Evolutionary conservation across 1,140 invertebrate genomes (phyloP), one percentile per base, ranked within the genome.

Genomic region (Halictus rubicundus): DNA sequence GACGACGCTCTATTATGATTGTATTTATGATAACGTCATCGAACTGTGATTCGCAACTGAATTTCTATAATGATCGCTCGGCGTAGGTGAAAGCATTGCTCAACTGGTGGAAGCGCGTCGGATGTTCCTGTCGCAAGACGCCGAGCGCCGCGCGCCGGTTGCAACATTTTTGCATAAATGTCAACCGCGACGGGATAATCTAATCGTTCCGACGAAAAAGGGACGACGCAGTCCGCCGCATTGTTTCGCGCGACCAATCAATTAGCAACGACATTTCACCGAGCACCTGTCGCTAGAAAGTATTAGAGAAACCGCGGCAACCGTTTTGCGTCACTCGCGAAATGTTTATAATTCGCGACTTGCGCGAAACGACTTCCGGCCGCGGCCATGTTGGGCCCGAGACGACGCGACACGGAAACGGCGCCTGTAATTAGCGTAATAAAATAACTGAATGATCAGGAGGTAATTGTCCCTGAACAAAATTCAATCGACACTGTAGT

Each of bases 201-300:
- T 12, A 23, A 19, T 60, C 54, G 19, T 27, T 59, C 4, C 14
- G 46, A 23, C 59, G 49, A 16, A 25, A 57, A 68, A 32, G 25
- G 25, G 19, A 37, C 37, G 27, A 7, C 23, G 70, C 69, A 75
- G 68, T 60, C 63, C 57, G 70, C 63, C 42, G 74, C 63, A 82
- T 81, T 81, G 70, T 75, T 23, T 19, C 65, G 23, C 71, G 52
- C 79, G 79, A 81, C 75, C 80, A 80, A 81, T 77, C 61, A 37
- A 63, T 76, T 64, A 27, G 27, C 61, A n/a, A 46, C 54, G 61
- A 64, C 72, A 63, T 74, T 64, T 74, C 60, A 42, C 72, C 39
- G 65, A 27, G 72, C 63, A 63, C 69, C 69, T 71, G 69, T 27
- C 69, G 54, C 10, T 71, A 60, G 54, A 71, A 71, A 42, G 54